Evolutionary conservation across 2,888 invertebrate genomes (phyloP), one percentile per base, ranked within the genome.

Genomic region (Epistrophella euchroma): DNA sequence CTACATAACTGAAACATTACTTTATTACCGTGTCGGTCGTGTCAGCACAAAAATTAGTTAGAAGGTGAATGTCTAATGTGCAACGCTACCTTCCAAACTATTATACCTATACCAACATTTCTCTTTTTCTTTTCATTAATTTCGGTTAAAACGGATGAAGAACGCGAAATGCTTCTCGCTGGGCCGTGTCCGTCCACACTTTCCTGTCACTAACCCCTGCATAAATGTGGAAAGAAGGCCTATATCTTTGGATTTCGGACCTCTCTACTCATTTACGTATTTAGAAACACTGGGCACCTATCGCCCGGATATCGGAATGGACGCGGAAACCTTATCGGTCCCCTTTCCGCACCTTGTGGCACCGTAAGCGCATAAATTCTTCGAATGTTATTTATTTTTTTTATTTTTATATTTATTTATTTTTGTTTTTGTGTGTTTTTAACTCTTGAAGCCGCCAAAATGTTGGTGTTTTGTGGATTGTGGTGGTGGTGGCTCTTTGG

Each of bases 321-420:
- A 82, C 81, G 82, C 81, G 86, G 86, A 86, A 86, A 86, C 82
- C 71, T 86, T 58, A 56, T 82, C 64, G 58, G 37, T 17, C 86
- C 77, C 66, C 60, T 74, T 78, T 71, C 77, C 77, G 60, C 77
- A 82, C 78, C 81, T 81, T 81, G 74, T 71, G 81, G 82, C 77
- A 86, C 77, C 86, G 70, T 73, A 74, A 82, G 74, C 86, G 77
- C 86, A 86, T 86, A 86, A 86, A 86, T 86, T 82, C 86, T 86
- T 86, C 71, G 77, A 82, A 78, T 86, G 85, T 62, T 76, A 68
- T 68, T 73, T 84, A 62, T 32, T 50, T 56, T 58, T 6, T 11
- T 64, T 13, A 17, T 25, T 45, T 82, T 52, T 32, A 40, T 28
- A 28, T 28, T 60, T 76, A 66, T 68, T 68, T 83, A 60, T 32